These are phyloP conservation scores for Formica aserva DNA, from an alignment of 2,888 invertebrate species.

Conservation along the genomic window DNA sequence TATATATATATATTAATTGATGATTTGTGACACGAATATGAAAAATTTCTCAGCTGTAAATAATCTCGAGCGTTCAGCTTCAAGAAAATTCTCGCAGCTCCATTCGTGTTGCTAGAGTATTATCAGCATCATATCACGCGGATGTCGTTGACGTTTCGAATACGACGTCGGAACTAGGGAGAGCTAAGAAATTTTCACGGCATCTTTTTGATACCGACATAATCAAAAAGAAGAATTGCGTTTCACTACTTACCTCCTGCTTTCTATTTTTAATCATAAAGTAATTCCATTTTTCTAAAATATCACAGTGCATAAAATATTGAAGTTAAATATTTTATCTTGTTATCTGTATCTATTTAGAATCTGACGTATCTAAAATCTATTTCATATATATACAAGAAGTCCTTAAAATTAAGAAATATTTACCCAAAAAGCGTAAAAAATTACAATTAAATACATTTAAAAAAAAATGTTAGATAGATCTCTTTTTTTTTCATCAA, in stretches of 20 bases:
- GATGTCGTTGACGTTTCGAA: conserved; percentile 36
- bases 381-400: neutral
- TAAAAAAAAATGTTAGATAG: neutral
- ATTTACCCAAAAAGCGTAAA: neutral
- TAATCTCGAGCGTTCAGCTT: neutral
- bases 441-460: neutral
- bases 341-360: neutral
- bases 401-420: neutral
- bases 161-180: conserved; percentile 29
- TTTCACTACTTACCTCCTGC: neutral
- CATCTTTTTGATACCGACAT: neutral
- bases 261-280: conserved; percentile 6
- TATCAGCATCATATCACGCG: neutral
- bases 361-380: neutral
- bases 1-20: neutral
- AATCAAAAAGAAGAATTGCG: neutral
- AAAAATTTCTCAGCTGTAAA: conserved; percentile 28
- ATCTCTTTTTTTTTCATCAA: neutral
- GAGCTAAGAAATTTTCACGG: neutral
- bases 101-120: conserved; percentile 13
- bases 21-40: neutral
- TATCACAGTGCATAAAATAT: neutral
- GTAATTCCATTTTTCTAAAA: neutral
- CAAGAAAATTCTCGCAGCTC: neutral
- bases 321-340: neutral